These are phyloP conservation scores for Cabera pusaria DNA, from an alignment of 2,888 invertebrate genomes.

Conservation along the genomic window DNA sequence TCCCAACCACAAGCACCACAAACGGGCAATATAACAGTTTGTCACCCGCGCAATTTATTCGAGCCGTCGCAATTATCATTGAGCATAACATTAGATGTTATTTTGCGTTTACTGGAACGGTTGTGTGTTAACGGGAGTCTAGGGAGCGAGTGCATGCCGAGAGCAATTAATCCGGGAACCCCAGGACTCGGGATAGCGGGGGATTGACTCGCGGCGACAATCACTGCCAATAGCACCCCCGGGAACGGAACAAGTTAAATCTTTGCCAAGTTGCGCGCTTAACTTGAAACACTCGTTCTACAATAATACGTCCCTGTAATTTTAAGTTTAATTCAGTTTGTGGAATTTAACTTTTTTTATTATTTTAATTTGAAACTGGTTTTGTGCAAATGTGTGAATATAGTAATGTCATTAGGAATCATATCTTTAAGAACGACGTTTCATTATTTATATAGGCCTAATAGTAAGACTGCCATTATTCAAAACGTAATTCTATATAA, in stretches of 20 bases:
- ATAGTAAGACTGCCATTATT: too few relatives aligned
- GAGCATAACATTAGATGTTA: slow-evolving; percentile 72
- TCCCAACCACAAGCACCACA: background rate
- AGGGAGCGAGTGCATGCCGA: slow-evolving; percentile 68
- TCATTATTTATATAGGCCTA: too few relatives aligned
- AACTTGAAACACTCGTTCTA: slow-evolving; percentile 32
- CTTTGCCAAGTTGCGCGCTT: slow-evolving; percentile 77
- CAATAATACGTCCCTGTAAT: slow-evolving; percentile 33
- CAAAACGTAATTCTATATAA: too few relatives aligned
- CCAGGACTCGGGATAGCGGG: slow-evolving; percentile 29
- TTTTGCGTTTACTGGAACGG: slow-evolving; percentile 68
- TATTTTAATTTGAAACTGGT: too few relatives aligned
- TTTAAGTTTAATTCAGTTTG: slow-evolving; percentile 38
- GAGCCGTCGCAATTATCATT: slow-evolving; percentile 56
- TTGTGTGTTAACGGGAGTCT: slow-evolving; percentile 67
- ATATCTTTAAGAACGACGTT: too few relatives aligned
- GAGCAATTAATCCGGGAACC: slow-evolving; percentile 72
- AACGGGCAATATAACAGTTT: slow-evolving; percentile 2
- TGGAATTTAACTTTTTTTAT: slow-evolving; percentile 2
- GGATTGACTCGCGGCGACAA: slow-evolving; percentile 68
- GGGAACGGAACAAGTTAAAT: slow-evolving; percentile 77
- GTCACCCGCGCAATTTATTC: slow-evolving; percentile 25
- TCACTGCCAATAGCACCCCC: slow-evolving; percentile 70
- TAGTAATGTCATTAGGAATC: too few relatives aligned
- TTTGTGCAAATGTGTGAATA: too few relatives aligned